Percentiles rank a stretch among this genome's conserved stretches.
Conservation (phyloP, 2,888 invertebrate genomes). For the Coecobrya sp. region DNA sequence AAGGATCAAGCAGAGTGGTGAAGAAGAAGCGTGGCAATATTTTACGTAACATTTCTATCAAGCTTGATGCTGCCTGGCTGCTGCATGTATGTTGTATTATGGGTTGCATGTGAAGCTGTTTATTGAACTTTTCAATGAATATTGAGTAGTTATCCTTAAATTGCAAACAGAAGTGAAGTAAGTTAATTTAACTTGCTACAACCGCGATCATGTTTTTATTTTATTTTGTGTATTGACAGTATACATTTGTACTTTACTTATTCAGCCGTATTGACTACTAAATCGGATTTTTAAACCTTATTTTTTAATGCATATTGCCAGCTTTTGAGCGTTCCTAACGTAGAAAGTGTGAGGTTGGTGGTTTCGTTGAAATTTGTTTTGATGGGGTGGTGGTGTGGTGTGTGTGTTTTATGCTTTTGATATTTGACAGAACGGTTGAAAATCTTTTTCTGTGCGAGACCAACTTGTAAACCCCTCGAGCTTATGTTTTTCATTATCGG, state of each 20-base stretch:
- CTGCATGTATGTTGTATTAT: neutral
- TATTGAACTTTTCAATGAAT: constrained; percentile 70
- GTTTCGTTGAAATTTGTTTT: neutral
- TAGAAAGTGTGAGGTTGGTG: neutral
- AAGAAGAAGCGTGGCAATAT: constrained; percentile 65
- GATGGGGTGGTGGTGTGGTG: constrained; percentile 3
- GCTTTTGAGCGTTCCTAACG: neutral
- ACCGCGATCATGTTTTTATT: neutral
- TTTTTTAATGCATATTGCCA: neutral
- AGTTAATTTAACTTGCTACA: neutral
- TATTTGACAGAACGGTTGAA: constrained; percentile 58
- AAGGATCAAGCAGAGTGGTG: constrained; percentile 1
- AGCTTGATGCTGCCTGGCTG: neutral
- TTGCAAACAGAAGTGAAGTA: constrained; percentile 23
- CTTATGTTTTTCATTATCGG: constrained; percentile 68
- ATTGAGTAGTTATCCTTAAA: constrained; percentile 59
- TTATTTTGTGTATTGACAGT: neutral
- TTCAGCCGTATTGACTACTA: neutral
- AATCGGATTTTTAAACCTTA: constrained; percentile 24
- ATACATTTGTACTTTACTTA: neutral
- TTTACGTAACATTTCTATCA: constrained; percentile 49
- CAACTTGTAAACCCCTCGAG: constrained; percentile 31
- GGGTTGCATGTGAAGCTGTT: neutral
- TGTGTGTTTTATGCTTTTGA: constrained; percentile 15
- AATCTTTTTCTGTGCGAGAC: constrained; percentile 33